Evolutionary conservation across 2,797 vertebrate species (phyloP).

Genomic region (Mormyrops attenuatus): DNA sequence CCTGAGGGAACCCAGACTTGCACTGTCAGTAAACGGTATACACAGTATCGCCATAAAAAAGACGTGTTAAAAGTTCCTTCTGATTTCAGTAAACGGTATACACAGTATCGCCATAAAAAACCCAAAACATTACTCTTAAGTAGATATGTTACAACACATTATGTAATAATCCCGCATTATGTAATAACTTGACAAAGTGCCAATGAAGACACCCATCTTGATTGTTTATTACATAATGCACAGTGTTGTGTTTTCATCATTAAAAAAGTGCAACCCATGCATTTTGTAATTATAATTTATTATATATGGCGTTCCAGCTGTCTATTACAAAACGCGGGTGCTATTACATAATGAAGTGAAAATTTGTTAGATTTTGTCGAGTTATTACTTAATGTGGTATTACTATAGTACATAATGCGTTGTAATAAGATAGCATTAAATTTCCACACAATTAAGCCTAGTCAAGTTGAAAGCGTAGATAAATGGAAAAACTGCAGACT

Average conservation of each 20-base stretch:
- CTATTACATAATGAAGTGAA: neutral
- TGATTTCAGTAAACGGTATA: neutral
- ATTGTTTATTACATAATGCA: neutral
- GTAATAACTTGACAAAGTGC: neutral
- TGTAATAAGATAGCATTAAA: neutral
- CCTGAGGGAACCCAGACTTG: constrained; percentile 7
- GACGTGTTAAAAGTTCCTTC: neutral
- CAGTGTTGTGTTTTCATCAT: neutral
- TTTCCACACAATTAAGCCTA: neutral
- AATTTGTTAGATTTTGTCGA: neutral
- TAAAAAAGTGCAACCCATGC: neutral
- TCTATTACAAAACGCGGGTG: neutral
- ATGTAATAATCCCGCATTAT: neutral
- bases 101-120: neutral
- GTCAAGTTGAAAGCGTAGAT: neutral
- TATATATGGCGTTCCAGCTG: neutral
- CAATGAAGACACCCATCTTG: neutral
- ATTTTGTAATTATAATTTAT: neutral
- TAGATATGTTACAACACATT: neutral
- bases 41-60: neutral
- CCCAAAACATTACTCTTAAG: neutral
- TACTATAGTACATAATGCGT: neutral
- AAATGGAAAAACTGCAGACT: constrained; percentile 15
- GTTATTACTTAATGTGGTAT: neutral
- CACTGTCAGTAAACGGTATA: neutral